Conservation (phyloP, 1,140 invertebrate genomes). For the Potamilus streckersoni region DNA sequence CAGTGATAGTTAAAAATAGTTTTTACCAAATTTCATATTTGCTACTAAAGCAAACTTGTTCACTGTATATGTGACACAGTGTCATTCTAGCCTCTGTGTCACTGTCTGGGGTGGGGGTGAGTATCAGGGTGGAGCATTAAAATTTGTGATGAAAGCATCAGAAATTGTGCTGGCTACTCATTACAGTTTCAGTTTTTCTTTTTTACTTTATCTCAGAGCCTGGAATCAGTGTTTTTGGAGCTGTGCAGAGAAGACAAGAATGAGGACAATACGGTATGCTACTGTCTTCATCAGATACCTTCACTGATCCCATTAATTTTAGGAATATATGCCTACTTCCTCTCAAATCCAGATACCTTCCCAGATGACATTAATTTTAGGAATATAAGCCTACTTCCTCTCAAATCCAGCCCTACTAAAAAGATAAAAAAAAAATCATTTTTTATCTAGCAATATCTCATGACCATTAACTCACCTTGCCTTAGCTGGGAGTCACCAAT, state of each 20-base stretch:
- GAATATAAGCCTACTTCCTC: too few species aligned
- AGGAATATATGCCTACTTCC: too few species aligned
- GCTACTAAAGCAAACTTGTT: background rate
- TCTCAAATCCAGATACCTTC: too few species aligned
- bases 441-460: too few species aligned
- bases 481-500: too few species aligned
- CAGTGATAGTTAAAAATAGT: too few species aligned
- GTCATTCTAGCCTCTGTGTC: background rate
- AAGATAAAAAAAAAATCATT: too few species aligned
- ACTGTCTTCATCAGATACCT: too few species aligned
- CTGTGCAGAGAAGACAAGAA: conserved; percentile 74
- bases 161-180: background rate
- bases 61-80: background rate
- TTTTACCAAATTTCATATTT: background rate
- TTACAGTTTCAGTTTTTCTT: background rate
- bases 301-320: too few species aligned
- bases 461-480: too few species aligned
- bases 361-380: too few species aligned
- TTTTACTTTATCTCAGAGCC: conserved; percentile 74
- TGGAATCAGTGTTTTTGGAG: conserved; percentile 96
- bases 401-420: too few species aligned
- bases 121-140: background rate
- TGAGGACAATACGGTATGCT: background rate
- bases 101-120: background rate
- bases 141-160: background rate